These are phyloP conservation scores for Eulemur rufifrons DNA, from an alignment of 2,113 vertebrate species.

Conservation along the genomic window DNA sequence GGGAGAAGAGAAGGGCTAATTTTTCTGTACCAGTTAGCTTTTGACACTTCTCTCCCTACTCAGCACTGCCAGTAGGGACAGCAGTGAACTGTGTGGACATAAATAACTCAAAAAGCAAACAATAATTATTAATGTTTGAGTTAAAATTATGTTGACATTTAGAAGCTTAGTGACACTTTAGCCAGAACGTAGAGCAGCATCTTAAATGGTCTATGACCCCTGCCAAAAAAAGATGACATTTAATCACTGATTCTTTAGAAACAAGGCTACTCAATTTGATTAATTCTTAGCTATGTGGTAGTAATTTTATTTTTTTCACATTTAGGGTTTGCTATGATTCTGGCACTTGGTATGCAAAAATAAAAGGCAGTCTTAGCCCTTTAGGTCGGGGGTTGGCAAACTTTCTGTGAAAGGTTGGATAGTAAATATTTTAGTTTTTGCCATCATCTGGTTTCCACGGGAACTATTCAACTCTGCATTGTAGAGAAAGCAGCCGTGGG, in stretches of 20 bases:
- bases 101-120: neutral
- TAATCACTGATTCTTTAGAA: neutral
- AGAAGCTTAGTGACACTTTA: neutral
- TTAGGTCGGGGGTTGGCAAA: neutral
- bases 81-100: neutral
- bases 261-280: neutral
- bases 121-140: neutral
- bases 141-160: neutral
- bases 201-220: neutral
- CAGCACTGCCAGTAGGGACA: too few species aligned
- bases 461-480: neutral
- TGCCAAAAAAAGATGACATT: neutral
- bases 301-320: fast-evolving
- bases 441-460: fast-evolving
- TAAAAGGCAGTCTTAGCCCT: neutral
- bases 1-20: neutral
- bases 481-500: neutral
- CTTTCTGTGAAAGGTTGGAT: neutral
- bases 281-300: neutral
- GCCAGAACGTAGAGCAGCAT: neutral
- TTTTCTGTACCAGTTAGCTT: neutral
- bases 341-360: neutral
- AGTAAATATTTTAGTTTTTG: neutral
- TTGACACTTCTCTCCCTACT: neutral
- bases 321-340: neutral